Evolutionary conservation across 2,888 invertebrate genomes (phyloP).

Genomic region (Chymomyza fuscimana): DNA sequence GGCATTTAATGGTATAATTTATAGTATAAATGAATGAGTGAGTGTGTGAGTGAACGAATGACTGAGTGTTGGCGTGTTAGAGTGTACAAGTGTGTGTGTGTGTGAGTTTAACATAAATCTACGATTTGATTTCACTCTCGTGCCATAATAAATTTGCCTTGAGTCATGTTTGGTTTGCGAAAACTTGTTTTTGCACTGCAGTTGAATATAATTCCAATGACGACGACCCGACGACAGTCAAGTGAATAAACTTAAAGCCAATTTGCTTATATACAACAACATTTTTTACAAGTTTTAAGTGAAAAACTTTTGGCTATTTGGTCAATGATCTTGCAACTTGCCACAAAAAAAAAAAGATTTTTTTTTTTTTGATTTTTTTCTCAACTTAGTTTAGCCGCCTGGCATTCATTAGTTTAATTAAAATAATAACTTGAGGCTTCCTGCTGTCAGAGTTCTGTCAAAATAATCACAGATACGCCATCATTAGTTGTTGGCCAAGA

Average conservation of each 20-base stretch:
- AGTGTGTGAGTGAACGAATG: slow-evolving; percentile 4
- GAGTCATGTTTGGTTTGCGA: background rate
- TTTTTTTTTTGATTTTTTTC: background rate
- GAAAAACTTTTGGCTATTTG: background rate
- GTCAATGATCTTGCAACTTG: background rate
- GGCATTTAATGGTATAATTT: slow-evolving; percentile 1
- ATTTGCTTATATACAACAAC: slow-evolving; percentile 4
- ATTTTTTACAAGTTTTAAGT: background rate
- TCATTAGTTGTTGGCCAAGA: slow-evolving; percentile 25
- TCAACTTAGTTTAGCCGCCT: background rate
- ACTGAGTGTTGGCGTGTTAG: slow-evolving; percentile 8
- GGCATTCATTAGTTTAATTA: slow-evolving; percentile 64
- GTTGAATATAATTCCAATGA: slow-evolving; percentile 24
- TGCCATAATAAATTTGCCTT: slow-evolving; percentile 15
- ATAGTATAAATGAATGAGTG: slow-evolving; percentile 4
- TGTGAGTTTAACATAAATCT: background rate
- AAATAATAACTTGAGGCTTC: slow-evolving; percentile 62
- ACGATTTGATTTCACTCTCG: background rate
- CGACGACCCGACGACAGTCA: slow-evolving; percentile 10
- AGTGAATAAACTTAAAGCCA: slow-evolving; percentile 35
- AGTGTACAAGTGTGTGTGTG: background rate
- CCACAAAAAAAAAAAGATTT: background rate
- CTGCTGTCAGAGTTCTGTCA: slow-evolving; percentile 50
- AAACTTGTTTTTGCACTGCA: slow-evolving; percentile 20
- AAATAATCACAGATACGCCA: slow-evolving; percentile 14